Base-by-base conservation (phyloP, 2,797 vertebrate species). In the Eulemur mongoz region DNA sequence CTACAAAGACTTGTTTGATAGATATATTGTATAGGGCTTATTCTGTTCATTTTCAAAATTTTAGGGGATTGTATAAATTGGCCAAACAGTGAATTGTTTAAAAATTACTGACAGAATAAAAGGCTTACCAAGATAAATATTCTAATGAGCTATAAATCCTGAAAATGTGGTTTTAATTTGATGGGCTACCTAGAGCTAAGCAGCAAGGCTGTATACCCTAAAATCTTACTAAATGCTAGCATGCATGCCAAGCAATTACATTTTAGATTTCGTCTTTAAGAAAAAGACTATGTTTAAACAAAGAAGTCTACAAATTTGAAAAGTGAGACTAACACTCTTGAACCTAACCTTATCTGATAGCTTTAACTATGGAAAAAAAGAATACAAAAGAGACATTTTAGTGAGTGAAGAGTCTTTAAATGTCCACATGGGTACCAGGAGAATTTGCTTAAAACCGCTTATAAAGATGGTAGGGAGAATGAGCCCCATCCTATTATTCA, bases 401-500 rank as follows among this genome's bases (percentile, higher is more conserved):
- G 92, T 2, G 7, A 72, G 76, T 0, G 75, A 96, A 96, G 95
- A 96, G 96, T 93, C 97, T 98, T 91, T 96, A 97, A 93, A 96
- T 95, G 96, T 97, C 96, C 81, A 38, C 70, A 57, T 90, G 96
- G 97, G 97, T 83, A 94, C 94, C 96, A 96, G 93, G 97, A 98
- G 97, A 98, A 98, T 98, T 97, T 72, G 94, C 94, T 98, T 98
- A 96, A 96, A 98, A 98, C 96, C 59, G 95, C 96, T 98, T 97
- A 94, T 97, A 97, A 98, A 98, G 97, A 98, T 43, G 97, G 97
- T 88, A 98, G 96, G 94, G 97, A 97, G 97, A 98, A 97, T 75
- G 97, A 98, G 98, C 93, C 97, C 94, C 96, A 98, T 98, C 98
- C 98, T 98, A 98, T 99, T 99, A 99, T 99, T 99, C 98, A 99